These are phyloP conservation scores for Limanda limanda DNA, from an alignment of 2,113 vertebrate genomes.

Conservation along the genomic window DNA sequence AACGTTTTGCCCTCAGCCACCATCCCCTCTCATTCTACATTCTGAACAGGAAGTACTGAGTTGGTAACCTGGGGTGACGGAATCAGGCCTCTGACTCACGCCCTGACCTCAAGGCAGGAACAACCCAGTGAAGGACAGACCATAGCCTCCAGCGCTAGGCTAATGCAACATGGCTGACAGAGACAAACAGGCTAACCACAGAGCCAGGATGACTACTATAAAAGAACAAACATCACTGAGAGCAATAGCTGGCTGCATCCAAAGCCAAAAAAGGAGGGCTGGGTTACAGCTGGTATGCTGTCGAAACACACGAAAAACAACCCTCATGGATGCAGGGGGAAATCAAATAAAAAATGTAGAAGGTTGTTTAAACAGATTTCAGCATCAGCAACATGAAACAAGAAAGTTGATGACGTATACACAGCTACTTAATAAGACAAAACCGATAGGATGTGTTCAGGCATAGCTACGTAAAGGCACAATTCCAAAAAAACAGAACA, in stretches of 20 bases:
- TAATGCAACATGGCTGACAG: slow-evolving; percentile 67
- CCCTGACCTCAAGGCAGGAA: slow-evolving; percentile 68
- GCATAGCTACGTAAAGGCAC: slow-evolving; percentile 3
- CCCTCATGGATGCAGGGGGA: background rate
- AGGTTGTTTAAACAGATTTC: slow-evolving; percentile 20
- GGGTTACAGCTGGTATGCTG: slow-evolving; percentile 20
- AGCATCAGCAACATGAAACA: slow-evolving; percentile 7
- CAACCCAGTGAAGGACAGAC: slow-evolving; percentile 70
- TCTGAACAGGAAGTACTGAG: slow-evolving; percentile 72
- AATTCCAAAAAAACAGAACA: background rate
- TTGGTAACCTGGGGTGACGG: slow-evolving; percentile 78
- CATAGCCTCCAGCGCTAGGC: slow-evolving; percentile 54
- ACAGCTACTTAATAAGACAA: slow-evolving; percentile 12
- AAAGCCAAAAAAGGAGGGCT: background rate
- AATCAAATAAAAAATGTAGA: slow-evolving; percentile 3
- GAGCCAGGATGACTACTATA: slow-evolving; percentile 35
- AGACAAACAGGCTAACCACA: slow-evolving; percentile 63
- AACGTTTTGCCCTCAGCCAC: slow-evolving; percentile 63
- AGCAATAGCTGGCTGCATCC: slow-evolving; percentile 38
- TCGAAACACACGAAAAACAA: background rate
- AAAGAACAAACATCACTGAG: slow-evolving; percentile 61
- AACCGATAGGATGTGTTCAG: background rate
- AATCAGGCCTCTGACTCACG: slow-evolving; percentile 80
- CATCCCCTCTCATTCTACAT: slow-evolving; percentile 67
- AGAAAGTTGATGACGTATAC: background rate